Percentiles rank a stretch among this genome's conserved stretches.
Evolutionary conservation across 2,113 vertebrate genomes (phyloP).

Genomic region (Engystomops pustulosus): DNA sequence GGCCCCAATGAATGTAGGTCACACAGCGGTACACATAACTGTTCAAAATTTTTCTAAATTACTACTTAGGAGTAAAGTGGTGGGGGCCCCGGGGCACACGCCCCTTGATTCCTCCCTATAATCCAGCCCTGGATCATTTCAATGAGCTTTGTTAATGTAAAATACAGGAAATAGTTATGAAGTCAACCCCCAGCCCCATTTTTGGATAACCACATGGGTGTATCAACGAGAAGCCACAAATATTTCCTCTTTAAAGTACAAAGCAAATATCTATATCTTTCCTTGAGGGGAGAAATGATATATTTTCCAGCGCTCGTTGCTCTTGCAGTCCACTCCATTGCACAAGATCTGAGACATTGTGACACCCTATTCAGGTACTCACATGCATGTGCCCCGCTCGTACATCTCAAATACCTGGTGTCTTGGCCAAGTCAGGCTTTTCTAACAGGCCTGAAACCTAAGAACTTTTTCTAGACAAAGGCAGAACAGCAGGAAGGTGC

Average conservation of each 20-base stretch:
- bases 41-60: too few relatives aligned
- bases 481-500: conserved; percentile 41
- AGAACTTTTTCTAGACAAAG: conserved; percentile 35
- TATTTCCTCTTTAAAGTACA: conserved; percentile 7
- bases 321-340: neutral
- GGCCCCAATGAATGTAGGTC: too few relatives aligned
- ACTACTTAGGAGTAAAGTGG: too few relatives aligned
- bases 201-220: neutral
- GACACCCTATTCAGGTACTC: conserved; percentile 39
- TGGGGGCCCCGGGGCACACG: too few relatives aligned
- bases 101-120: too few relatives aligned
- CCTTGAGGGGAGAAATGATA: neutral
- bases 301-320: neutral
- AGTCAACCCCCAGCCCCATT: neutral
- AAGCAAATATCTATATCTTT: neutral
- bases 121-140: too few relatives aligned
- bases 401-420: conserved; percentile 35
- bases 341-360: conserved; percentile 23
- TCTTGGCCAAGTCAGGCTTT: conserved; percentile 26
- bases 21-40: too few relatives aligned
- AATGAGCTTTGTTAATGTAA: too few relatives aligned
- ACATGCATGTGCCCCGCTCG: conserved; percentile 33
- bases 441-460: conserved; percentile 36
- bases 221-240: neutral
- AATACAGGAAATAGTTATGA: too few relatives aligned